A percentile compares a stretch with the other conserved stretches of the same genome.
Conservation (phyloP, 92 coral and sea anemone genomes). For the Heliopora coerulea region DNA sequence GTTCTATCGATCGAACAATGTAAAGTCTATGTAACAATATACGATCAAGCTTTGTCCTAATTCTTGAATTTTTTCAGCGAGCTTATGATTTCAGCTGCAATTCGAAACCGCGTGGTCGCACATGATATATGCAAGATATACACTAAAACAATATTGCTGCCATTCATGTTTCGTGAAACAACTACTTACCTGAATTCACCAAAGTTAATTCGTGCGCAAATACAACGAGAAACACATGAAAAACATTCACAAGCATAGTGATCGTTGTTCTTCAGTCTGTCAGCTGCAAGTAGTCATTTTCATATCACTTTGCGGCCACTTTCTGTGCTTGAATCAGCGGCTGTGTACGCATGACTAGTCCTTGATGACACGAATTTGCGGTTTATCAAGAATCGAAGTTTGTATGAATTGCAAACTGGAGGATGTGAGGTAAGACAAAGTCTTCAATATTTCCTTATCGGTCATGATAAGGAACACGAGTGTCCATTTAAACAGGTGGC, state of each 20-base stretch:
- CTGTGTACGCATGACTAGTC: constrained; percentile 28
- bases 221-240: constrained; percentile 5
- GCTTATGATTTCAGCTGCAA: background rate
- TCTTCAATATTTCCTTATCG: background rate
- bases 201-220: background rate
- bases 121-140: background rate
- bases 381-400: constrained; percentile 16
- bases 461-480: background rate
- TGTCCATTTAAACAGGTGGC: constrained; percentile 36
- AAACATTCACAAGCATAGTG: constrained; percentile 15
- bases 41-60: too few relatives aligned
- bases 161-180: background rate
- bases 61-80: too few relatives aligned
- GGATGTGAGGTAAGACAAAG: background rate
- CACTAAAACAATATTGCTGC: background rate
- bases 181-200: constrained; percentile 14
- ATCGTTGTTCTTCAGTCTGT: constrained; percentile 14
- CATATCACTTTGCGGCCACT: constrained; percentile 15
- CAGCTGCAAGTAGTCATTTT: constrained; percentile 23
- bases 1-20: too few relatives aligned
- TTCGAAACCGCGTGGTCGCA: constrained; percentile 3
- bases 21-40: too few relatives aligned
- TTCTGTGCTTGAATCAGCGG: constrained; percentile 11
- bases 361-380: constrained; percentile 22
- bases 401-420: constrained; percentile 3